Conservation (phyloP, 2,113 vertebrate genomes). For the Galemys pyrenaicus region DNA sequence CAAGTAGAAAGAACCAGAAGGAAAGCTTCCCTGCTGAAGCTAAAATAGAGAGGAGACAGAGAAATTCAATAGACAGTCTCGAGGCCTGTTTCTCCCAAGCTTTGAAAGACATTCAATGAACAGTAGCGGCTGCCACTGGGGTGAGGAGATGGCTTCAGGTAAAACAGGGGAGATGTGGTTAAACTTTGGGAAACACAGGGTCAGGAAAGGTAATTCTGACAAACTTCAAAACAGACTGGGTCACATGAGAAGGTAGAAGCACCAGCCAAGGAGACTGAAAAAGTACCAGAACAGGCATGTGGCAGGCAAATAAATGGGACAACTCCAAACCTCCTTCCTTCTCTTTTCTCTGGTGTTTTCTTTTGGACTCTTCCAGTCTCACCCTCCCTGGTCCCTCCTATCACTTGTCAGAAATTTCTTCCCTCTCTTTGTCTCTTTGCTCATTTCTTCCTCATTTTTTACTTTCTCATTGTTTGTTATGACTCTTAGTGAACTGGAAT, state of each 20-base stretch:
- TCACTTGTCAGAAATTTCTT: background rate
- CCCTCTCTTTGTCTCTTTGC: background rate
- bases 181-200: rapidly evolving
- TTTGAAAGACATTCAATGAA: background rate
- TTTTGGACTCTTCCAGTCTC: too few species aligned
- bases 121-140: too few species aligned
- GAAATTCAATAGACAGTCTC: background rate
- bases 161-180: background rate
- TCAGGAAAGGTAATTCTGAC: background rate
- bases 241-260: background rate
- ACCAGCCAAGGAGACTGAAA: background rate
- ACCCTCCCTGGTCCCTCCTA: background rate
- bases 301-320: background rate
- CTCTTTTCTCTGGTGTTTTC: background rate
- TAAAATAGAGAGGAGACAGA: background rate
- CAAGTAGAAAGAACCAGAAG: background rate
- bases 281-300: background rate
- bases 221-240: background rate
- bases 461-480: background rate
- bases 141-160: too few species aligned
- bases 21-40: background rate
- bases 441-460: background rate
- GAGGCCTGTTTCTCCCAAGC: background rate
- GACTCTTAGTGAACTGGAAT: background rate
- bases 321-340: background rate